Base-by-base conservation (phyloP, 2,797 vertebrate species). In the Pterois miles region DNA sequence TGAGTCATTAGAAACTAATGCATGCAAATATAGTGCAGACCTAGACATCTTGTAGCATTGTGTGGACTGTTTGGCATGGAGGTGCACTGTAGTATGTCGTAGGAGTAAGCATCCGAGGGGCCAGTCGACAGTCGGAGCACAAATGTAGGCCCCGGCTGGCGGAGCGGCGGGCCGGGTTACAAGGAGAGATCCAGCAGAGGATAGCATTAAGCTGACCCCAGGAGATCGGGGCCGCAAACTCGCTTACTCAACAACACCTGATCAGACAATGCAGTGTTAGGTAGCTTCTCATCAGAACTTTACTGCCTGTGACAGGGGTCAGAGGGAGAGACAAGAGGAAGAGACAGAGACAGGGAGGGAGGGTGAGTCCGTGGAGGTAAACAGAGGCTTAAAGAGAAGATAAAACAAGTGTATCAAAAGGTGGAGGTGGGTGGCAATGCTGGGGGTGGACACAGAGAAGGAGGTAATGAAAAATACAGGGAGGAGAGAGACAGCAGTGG, bases 191-290 rank as follows among this genome's bases (percentile, higher is more conserved):
- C 88, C 91, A 91, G 89, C 84, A 85, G 82, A 92, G 94, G 95
- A 95, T 94, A 95, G 92, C 95, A 96, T 95, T 95, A 95, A 95
- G 94, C 95, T 95, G 95, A 96, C 93, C 94, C 91, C 88, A 86
- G 92, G 92, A 95, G 94, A 95, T 92, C 88, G 84, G 90, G 82
- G 76, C 88, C n/a, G 74, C 90, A 90, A 93, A 95, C 88, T 85
- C 62, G 94, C 95, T 95, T 95, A 95, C 92, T 95, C 94, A 79
- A 93, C 95, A 96, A 96, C 95, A 96, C 94, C 94, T 90, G 95
- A 96, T 96, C 94, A 95, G 90, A 94, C 94, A 85, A 89, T 91
- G 92, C 93, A 92, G 95, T 94, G 94, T 94, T 94, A 88, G 93
- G 93, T 94, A 92, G 93, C 94, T 93, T 93, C 93, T 91, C 89